These are phyloP conservation scores for Lomographa bimaculata DNA, from an alignment of 2,888 invertebrate species.

Conservation along the genomic window DNA sequence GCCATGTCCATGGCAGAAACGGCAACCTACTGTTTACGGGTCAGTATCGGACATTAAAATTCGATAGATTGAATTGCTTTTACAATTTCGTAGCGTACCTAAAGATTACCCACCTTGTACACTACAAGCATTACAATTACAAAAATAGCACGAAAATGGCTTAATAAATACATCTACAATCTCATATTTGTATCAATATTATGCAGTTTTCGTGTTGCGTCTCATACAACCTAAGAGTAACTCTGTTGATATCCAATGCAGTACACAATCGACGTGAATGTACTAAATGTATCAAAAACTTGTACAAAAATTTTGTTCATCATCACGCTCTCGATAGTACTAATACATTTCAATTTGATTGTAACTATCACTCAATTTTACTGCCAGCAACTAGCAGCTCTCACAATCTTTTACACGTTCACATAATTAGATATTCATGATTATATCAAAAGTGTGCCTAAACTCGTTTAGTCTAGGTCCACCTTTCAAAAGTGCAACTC, in stretches of 20 bases:
- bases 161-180: constrained; percentile 70
- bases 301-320: constrained; percentile 72
- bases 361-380: constrained; percentile 80
- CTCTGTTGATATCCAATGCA: constrained; percentile 42
- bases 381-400: constrained; percentile 79
- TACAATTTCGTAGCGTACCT: too few relatives aligned
- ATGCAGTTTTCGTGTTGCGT: constrained; percentile 67
- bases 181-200: constrained; percentile 64
- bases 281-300: constrained; percentile 54
- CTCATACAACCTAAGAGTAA: constrained; percentile 44
- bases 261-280: constrained; percentile 43
- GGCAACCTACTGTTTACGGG: too few relatives aligned
- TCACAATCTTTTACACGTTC: constrained; percentile 63
- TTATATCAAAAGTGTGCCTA: constrained; percentile 50
- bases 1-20: too few relatives aligned
- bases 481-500: constrained; percentile 54
- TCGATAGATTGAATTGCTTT: too few relatives aligned
- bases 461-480: constrained; percentile 27
- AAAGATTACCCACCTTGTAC: constrained; percentile 25
- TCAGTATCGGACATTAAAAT: too few relatives aligned
- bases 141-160: constrained; percentile 78
- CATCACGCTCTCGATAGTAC: constrained; percentile 50
- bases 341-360: constrained; percentile 77
- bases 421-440: constrained; percentile 54
- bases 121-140: constrained; percentile 73